Percentiles rank a stretch among this genome's conserved stretches.
Conservation (phyloP, 2,888 invertebrate species). For the Lapara coniferarum region DNA sequence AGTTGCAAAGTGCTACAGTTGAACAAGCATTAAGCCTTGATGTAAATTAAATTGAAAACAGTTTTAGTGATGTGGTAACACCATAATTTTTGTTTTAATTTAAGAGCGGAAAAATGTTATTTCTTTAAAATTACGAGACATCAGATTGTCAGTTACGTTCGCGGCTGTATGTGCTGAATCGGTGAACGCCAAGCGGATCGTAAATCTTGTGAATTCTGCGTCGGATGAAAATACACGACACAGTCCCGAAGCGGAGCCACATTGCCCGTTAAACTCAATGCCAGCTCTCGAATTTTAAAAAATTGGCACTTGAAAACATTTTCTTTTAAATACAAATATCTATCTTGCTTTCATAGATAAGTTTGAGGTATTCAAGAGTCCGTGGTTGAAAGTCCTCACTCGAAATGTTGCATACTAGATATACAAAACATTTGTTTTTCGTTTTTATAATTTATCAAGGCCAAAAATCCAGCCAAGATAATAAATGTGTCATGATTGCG, state of each 20-base stretch:
- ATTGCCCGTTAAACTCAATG: constrained; percentile 41
- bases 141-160: constrained; percentile 74
- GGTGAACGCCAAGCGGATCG: constrained; percentile 70
- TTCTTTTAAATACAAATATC: background rate
- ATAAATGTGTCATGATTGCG: too few species aligned
- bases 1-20: background rate
- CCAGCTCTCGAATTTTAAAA: constrained; percentile 37
- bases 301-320: constrained; percentile 1
- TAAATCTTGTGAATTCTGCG: constrained; percentile 73
- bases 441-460: too few species aligned
- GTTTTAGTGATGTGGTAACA: constrained; percentile 19
- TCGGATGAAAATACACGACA: constrained; percentile 73
- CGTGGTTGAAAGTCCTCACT: too few species aligned
- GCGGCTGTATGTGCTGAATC: constrained; percentile 76
- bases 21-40: background rate
- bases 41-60: constrained; percentile 25
- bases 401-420: too few species aligned
- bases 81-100: constrained; percentile 27
- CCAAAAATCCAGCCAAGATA: too few species aligned
- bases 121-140: constrained; percentile 73
- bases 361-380: background rate
- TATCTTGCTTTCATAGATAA: background rate
- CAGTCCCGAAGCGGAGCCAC: constrained; percentile 45
- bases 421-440: too few species aligned
- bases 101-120: constrained; percentile 57